Evolutionary conservation across 2,797 vertebrate genomes (phyloP).

Genomic region (Passerculus sandwichensis): DNA sequence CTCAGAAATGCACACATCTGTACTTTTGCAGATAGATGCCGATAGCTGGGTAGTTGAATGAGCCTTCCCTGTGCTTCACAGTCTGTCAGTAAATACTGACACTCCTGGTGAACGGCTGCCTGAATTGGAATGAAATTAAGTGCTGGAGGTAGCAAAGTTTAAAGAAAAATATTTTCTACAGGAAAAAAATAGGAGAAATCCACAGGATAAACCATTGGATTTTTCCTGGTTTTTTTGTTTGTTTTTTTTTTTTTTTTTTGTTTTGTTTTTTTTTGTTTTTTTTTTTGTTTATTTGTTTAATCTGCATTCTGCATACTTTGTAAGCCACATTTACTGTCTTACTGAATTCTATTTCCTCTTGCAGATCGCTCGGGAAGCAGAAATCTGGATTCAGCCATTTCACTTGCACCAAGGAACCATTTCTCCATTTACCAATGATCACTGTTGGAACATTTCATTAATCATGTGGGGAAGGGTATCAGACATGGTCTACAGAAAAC

Average conservation of each 20-base stretch:
- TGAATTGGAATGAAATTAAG: background rate
- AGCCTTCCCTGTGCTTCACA: background rate
- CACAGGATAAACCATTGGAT: background rate
- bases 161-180: background rate
- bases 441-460: background rate
- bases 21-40: background rate
- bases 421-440: background rate
- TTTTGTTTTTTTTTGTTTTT: too few species aligned
- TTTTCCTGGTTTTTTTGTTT: background rate
- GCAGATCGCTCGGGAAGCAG: background rate
- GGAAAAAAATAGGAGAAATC: background rate
- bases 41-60: background rate
- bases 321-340: background rate
- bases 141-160: background rate
- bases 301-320: background rate
- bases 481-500: background rate
- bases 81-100: background rate
- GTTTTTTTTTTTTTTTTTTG: too few species aligned
- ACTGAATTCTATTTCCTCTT: background rate
- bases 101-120: background rate
- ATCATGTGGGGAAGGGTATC: background rate
- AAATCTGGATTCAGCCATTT: background rate
- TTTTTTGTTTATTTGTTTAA: background rate
- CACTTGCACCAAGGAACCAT: accelerated
- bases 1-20: background rate